phyloP scores from a whole-genome alignment of 2,888 invertebrate species.

The Malthinus flaveolus region DNA sequence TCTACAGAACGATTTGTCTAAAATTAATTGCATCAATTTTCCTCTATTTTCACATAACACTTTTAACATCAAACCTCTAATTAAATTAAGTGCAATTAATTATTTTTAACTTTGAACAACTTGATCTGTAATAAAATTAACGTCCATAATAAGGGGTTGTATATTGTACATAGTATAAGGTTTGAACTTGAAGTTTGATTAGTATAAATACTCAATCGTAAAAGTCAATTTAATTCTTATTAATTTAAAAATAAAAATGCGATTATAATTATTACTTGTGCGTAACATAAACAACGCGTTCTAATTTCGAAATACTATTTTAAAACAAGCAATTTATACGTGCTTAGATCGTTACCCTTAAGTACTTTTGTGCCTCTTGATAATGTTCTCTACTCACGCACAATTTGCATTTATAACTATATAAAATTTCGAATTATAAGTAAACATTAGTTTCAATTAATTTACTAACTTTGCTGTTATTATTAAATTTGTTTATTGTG shows the following conservation, averaged over 20 bases:
- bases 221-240: constrained; percentile 28
- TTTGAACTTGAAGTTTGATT: no score
- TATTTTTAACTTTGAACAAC: no score
- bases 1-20: no score
- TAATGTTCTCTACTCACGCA: constrained; percentile 36
- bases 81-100: no score
- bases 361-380: constrained; percentile 27
- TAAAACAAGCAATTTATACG: constrained; percentile 30
- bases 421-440: constrained; percentile 25
- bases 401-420: constrained; percentile 35
- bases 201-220: constrained; percentile 18
- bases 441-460: constrained; percentile 24
- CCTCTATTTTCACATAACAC: no score
- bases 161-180: no score
- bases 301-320: constrained; percentile 26
- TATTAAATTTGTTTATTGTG: neutral
- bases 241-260: constrained; percentile 33
- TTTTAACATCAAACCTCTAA: no score
- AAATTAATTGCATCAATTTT: no score
- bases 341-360: constrained; percentile 28
- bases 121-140: no score
- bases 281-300: constrained; percentile 31
- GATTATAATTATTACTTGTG: constrained; percentile 37
- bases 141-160: no score
- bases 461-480: constrained; percentile 14